Percentiles rank a stretch among this genome's conserved stretches.
Conservation (phyloP, 1,140 invertebrate species). For the Neodiprion fabricii region DNA sequence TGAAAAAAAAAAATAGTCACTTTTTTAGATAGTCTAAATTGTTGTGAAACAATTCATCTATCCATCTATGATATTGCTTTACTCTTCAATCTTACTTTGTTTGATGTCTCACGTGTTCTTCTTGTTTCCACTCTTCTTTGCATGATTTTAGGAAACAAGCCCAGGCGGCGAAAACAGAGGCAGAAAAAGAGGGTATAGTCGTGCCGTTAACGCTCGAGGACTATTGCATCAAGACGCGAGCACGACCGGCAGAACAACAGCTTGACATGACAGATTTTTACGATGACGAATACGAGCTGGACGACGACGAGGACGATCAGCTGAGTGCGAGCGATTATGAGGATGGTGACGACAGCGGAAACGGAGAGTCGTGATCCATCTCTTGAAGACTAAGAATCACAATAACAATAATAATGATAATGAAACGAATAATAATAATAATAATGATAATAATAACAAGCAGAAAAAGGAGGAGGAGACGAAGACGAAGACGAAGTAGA, state of each 20-base stretch:
- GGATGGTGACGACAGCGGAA: constrained; percentile 82
- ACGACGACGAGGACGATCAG: constrained; percentile 75
- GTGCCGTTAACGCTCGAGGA: constrained; percentile 98
- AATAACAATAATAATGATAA: constrained; percentile 18
- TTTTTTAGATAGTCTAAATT: too few relatives aligned
- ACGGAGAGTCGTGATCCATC: constrained; percentile 72
- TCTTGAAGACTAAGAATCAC: constrained; percentile 36
- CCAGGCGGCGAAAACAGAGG: constrained; percentile 89
- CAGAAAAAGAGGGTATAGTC: constrained; percentile 94
- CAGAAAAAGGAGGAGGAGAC: too few relatives aligned
- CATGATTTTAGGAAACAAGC: constrained; percentile 92
- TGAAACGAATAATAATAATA: neutral
- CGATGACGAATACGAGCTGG: constrained; percentile 89
- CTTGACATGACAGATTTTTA: constrained; percentile 92
- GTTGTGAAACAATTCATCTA: too few relatives aligned
- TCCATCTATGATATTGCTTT: too few relatives aligned
- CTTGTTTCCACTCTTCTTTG: neutral
- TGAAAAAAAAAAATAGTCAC: too few relatives aligned
- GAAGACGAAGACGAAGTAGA: too few relatives aligned
- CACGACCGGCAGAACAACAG: constrained; percentile 78
- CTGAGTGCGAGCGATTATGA: constrained; percentile 70
- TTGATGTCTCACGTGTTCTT: too few relatives aligned
- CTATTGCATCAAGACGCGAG: constrained; percentile 93
- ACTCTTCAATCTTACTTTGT: too few relatives aligned
- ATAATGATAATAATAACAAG: too few relatives aligned